Evolutionary conservation across 2,113 vertebrate species (phyloP), one percentile per base, ranked within the genome.

Genomic region (Phasianus colchicus): DNA sequence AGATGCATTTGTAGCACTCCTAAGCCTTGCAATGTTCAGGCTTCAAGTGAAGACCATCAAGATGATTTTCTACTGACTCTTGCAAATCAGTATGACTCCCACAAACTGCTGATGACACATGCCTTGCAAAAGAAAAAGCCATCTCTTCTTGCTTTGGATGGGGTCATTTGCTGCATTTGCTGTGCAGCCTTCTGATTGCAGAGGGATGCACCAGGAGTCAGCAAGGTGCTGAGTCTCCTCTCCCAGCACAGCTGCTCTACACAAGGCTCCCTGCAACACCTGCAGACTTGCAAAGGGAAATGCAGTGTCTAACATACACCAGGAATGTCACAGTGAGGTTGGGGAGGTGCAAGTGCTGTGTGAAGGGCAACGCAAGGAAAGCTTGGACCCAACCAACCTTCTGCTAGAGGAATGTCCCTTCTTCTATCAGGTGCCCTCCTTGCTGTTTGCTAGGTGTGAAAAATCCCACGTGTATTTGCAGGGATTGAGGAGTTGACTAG

Each of bases 141-240:
- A 2, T 1, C 40, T 45, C 54, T 36, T 27, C 90, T 78, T 40
- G 48, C 80, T 76, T 38, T 21, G 34, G 64, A 1, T 29, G 42
- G 71, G 64, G 69, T 50, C 64, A 21, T 30, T 63, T 57, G 0
- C 52, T 16, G 2, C 64, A 21, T 24, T 63, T 48, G 0, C 57
- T 16, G 2, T 3, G 0, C 66, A 47, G 2, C 77, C 61, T 63
- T 16, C 2, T 0, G 17, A 25, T 7, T 50, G 65, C 69, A 71
- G 75, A 50, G 57, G 15, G 47, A 13, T 12, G 5, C 21, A 3
- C 5, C 4, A 10, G 34, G 12, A 45, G 15, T 1, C 0, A 5
- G 81, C 3, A 29, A 50, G 75, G 50, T 0, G 89, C 91, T 83
- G 87, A 13, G 15, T 7, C 87, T 88, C 60, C 54, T 66, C 29